These are phyloP conservation scores for Petaurus breviceps DNA, from an alignment of 2,113 vertebrate genomes.

Conservation along the genomic window DNA sequence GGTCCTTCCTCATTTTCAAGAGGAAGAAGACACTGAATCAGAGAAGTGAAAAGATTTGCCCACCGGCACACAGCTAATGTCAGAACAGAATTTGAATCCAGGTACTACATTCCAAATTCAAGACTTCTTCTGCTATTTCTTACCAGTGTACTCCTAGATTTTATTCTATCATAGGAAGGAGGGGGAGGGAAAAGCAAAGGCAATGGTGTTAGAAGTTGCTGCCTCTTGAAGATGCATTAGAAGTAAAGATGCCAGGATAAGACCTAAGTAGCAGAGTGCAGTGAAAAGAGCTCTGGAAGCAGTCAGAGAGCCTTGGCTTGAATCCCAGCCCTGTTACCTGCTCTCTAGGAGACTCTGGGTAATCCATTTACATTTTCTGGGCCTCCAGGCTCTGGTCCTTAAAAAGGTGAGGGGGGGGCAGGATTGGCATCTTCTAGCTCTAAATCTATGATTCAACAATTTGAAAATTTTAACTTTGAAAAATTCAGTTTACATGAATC, in stretches of 20 bases:
- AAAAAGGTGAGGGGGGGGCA: accelerated
- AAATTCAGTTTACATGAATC: conserved; percentile 16
- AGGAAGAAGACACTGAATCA: not conserved
- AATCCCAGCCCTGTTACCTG: not conserved
- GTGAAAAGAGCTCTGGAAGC: not conserved
- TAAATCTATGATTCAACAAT: not conserved
- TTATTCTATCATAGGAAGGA: not conserved
- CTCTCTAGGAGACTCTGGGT: not conserved
- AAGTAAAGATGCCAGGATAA: not conserved
- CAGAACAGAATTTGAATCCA: not conserved
- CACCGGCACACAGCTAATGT: not conserved
- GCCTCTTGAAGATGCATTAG: not conserved
- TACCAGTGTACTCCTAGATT: not conserved
- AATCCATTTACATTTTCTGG: not conserved
- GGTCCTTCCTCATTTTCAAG: not conserved
- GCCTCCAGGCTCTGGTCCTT: not conserved
- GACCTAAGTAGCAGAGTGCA: not conserved
- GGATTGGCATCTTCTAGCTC: not conserved
- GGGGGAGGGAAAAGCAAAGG: not conserved
- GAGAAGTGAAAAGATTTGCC: not conserved
- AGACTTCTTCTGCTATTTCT: not conserved
- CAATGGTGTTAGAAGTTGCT: conserved; percentile 3
- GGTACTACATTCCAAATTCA: not conserved
- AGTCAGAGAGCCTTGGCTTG: not conserved
- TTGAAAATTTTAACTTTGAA: not conserved